Conservation (phyloP, 2,113 vertebrate genomes). For the Phrynocephalus versicolor region DNA sequence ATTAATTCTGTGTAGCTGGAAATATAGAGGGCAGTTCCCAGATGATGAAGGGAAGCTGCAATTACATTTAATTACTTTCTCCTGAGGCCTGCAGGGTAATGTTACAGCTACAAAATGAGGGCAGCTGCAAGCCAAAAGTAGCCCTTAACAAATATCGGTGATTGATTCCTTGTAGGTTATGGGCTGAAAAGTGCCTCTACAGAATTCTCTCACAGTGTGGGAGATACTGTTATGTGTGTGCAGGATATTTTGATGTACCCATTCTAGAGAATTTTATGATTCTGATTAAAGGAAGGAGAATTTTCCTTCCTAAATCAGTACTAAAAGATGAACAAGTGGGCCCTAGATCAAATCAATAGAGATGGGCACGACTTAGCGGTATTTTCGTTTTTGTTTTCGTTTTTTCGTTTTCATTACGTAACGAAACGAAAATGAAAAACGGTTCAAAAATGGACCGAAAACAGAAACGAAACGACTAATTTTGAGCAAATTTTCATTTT, state of each 20-base stretch:
- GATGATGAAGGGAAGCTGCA: slow-evolving; percentile 11
- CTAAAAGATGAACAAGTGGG: neutral
- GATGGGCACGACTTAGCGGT: too few species aligned
- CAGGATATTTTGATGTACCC: neutral
- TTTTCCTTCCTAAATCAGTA: neutral
- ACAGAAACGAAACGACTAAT: too few species aligned
- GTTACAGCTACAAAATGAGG: slow-evolving; percentile 17
- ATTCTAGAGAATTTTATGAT: neutral
- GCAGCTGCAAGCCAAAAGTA: slow-evolving; percentile 13
- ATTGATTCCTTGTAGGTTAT: slow-evolving; percentile 28
- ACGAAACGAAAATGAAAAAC: too few species aligned
- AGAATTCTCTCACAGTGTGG: neutral
- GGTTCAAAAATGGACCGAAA: too few species aligned
- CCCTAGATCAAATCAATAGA: too few species aligned
- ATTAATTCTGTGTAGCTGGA: slow-evolving; percentile 44
- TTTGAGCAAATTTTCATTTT: too few species aligned
- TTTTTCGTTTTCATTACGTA: too few species aligned
- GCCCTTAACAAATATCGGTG: slow-evolving; percentile 27
- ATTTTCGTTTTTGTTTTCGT: too few species aligned
- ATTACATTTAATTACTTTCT: slow-evolving; percentile 49
- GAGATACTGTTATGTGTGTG: neutral
- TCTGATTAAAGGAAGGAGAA: neutral
- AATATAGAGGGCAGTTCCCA: slow-evolving; percentile 30
- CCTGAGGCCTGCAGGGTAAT: slow-evolving; percentile 20
- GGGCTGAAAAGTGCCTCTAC: neutral